Conservation (phyloP, 2,113 vertebrate genomes). For the Petaurus breviceps region DNA sequence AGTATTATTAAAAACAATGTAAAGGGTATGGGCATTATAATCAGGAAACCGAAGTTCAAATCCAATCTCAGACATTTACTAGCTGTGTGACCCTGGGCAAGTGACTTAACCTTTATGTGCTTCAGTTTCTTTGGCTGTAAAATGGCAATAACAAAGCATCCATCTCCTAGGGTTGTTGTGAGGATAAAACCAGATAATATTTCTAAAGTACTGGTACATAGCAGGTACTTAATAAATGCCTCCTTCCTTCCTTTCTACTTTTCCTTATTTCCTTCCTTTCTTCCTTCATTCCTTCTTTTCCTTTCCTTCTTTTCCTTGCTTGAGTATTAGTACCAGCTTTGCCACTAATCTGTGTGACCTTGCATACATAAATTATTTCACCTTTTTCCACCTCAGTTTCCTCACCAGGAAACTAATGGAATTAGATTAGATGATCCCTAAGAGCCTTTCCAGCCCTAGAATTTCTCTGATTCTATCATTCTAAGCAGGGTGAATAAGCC, state of each 20-base stretch:
- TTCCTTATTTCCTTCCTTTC: too few relatives aligned
- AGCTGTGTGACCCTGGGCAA: neutral
- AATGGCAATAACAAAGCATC: neutral
- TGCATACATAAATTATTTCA: neutral
- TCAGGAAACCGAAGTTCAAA: neutral
- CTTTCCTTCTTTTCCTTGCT: neutral
- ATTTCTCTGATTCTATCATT: neutral
- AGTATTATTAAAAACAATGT: neutral
- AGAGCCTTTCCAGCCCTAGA: neutral
- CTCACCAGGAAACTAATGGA: neutral
- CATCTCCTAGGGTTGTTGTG: neutral
- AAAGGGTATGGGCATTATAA: too few relatives aligned
- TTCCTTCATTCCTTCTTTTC: neutral
- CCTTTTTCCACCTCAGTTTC: neutral
- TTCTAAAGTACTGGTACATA: neutral
- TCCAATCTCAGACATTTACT: neutral
- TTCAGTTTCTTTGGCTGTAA: neutral
- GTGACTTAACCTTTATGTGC: neutral
- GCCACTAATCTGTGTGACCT: neutral
- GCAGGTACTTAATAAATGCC: neutral
- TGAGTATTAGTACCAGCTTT: neutral
- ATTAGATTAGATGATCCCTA: neutral
- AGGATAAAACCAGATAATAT: neutral
- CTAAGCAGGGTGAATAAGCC: neutral
- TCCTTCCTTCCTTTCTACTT: neutral